These are phyloP conservation scores for Dendrophyllia cribrosa DNA, from an alignment of 64 coral and sea anemone genomes.

Conservation along the genomic window DNA sequence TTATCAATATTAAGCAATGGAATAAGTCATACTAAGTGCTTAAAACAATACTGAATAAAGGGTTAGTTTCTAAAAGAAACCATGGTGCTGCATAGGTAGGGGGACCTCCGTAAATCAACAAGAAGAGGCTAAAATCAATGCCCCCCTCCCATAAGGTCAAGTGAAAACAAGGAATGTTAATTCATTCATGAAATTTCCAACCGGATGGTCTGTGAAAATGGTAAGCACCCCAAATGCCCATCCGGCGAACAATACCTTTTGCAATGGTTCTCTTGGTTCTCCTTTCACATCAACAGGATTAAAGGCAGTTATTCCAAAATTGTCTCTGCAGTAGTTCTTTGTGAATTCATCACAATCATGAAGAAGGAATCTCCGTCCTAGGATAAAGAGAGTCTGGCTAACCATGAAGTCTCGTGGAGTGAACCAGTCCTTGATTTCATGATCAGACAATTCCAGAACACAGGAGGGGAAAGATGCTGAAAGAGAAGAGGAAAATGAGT, in stretches of 20 bases:
- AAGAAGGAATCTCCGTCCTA: constrained; percentile 89
- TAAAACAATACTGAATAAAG: too few species aligned
- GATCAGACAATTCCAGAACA: constrained; percentile 94
- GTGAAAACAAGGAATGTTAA: too few species aligned
- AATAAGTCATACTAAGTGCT: too few species aligned
- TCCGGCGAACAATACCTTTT: constrained; percentile 51
- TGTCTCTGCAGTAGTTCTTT: constrained; percentile 83
- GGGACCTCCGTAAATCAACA: neutral
- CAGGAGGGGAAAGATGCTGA: constrained; percentile 95
- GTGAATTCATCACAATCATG: constrained; percentile 98
- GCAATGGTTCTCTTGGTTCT: constrained; percentile 40
- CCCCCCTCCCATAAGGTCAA: neutral
- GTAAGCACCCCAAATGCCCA: too few species aligned
- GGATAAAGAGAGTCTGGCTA: constrained; percentile 81
- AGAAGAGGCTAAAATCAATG: neutral
- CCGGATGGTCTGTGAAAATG: too few species aligned
- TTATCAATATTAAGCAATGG: too few species aligned
- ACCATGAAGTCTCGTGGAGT: constrained; percentile 96
- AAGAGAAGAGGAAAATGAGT: neutral
- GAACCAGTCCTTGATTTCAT: constrained; percentile 98
- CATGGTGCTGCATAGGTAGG: too few species aligned
- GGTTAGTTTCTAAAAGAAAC: too few species aligned
- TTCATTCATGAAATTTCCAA: too few species aligned
- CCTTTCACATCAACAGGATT: constrained; percentile 76
- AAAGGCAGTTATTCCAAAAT: constrained; percentile 87